Percentiles rank a stretch among this genome's conserved stretches.
These are phyloP conservation scores for Apodemus speciosus DNA, from an alignment of 2,113 vertebrate genomes.

Conservation along the genomic window DNA sequence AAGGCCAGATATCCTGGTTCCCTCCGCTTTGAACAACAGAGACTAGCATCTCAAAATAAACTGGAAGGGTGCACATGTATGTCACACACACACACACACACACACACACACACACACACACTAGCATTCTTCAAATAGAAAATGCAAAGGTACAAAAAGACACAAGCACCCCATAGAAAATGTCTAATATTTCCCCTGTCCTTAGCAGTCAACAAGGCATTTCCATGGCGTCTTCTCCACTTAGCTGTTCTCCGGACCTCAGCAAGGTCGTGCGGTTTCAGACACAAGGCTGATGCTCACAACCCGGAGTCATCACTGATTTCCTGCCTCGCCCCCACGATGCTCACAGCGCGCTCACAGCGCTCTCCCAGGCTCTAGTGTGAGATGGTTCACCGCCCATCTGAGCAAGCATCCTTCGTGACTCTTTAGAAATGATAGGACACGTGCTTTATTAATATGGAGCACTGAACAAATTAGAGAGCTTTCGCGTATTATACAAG, in stretches of 20 bases:
- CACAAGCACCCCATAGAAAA: background rate
- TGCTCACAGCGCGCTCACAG: background rate
- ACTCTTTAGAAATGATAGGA: constrained; percentile 63
- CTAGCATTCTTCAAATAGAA: background rate
- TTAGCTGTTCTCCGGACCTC: background rate
- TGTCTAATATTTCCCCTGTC: background rate
- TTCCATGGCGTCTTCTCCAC: background rate
- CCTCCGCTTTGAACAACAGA: background rate
- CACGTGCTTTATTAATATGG: constrained; percentile 57
- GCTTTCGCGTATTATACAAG: constrained; percentile 71
- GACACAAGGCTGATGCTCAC: background rate
- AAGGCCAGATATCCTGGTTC: background rate
- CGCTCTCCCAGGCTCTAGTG: background rate
- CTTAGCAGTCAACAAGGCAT: background rate
- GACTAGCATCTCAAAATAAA: background rate
- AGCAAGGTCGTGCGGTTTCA: background rate
- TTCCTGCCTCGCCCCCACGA: background rate
- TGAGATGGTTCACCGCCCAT: background rate
- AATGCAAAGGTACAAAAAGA: background rate
- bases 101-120: background rate
- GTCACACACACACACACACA: background rate
- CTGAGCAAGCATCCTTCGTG: background rate
- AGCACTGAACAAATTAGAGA: constrained; percentile 67
- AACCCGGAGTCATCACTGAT: accelerated
- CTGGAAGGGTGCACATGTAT: background rate